Percentiles rank a stretch among this genome's conserved stretches.
phyloP scores from a whole-genome alignment of 2,113 vertebrate genomes.

The Corydoras maculifer region DNA sequence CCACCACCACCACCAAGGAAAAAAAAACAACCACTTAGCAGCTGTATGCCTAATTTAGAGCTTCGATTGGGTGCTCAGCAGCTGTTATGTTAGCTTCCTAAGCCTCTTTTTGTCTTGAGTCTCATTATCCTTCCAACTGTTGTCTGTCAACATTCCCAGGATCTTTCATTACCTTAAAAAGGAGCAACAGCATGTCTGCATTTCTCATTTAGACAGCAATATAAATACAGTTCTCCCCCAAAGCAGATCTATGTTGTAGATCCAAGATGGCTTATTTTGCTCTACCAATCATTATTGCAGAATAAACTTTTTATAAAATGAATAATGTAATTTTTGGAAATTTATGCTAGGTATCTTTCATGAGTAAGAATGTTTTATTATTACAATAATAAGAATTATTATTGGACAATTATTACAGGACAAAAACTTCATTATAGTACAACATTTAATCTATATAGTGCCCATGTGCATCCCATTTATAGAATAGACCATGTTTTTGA shows the following conservation, averaged over 20 bases:
- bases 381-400: too few relatives aligned
- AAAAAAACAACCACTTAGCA: conserved; percentile 23
- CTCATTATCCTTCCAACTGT: conserved; percentile 46
- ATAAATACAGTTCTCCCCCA: too few relatives aligned
- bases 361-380: too few relatives aligned
- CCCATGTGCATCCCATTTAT: too few relatives aligned
- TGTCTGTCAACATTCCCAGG: conserved; percentile 26
- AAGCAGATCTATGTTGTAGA: neutral
- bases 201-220: conserved; percentile 16
- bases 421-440: too few relatives aligned
- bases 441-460: too few relatives aligned
- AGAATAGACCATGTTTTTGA: too few relatives aligned
- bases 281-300: conserved; percentile 13
- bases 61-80: conserved; percentile 32
- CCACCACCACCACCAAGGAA: too few relatives aligned
- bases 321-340: too few relatives aligned
- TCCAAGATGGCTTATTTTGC: conserved; percentile 8
- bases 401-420: too few relatives aligned
- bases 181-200: conserved; percentile 3
- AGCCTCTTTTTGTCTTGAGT: conserved; percentile 27
- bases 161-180: conserved; percentile 31
- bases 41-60: conserved; percentile 34
- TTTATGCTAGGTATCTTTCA: too few relatives aligned
- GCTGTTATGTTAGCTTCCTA: conserved; percentile 33
- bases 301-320: too few relatives aligned